Evolutionary conservation across 2,113 vertebrate genomes (phyloP), one percentile per base, ranked within the genome.

Genomic region (Terrapene triunguis): DNA sequence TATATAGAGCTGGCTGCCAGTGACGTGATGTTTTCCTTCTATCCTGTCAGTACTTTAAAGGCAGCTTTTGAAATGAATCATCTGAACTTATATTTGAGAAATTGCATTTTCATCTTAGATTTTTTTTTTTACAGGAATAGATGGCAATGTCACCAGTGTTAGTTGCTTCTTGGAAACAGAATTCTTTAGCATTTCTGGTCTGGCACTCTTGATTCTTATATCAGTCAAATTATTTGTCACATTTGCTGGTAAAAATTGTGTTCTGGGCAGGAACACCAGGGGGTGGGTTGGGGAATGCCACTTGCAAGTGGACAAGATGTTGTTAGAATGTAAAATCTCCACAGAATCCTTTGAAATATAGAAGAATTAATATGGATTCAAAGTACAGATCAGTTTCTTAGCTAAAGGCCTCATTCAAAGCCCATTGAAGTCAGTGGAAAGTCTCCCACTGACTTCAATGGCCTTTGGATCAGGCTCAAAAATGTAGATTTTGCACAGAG

Each of bases 111-210:
- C 84, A 87, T 79, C 81, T 69, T 65, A 59, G 24, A 62, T 89
- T 97, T 97, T 96, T 93, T n/a, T 65, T 38, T n/a, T n/a, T 72
- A 97, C 87, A 95, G 93, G 91, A 97, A 96, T 72, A 91, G 11
- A 89, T 44, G 32, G 42, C 79, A 93, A 92, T 38, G 80, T 92
- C 92, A 92, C 47, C 44, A 93, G 88, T 51, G 76, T 79, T 87
- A 53, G 5, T 8, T 79, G 44, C 42, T 98, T 97, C 93, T 94
- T 80, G 84, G 94, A 97, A 95, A 92, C 0, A 5, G 27, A 1
- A 44, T 89, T 87, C 25, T 92, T 96, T 89, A 74, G 2, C 57
- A 53, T 95, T 83, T 85, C 62, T 72, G 19, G 9, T 90, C 48
- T 88, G 91, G 80, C n/a, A 62, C 87, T 14, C 35, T 87, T 82